Conservation (phyloP, 1,140 invertebrate species). For the Zaprionus vittiger region DNA sequence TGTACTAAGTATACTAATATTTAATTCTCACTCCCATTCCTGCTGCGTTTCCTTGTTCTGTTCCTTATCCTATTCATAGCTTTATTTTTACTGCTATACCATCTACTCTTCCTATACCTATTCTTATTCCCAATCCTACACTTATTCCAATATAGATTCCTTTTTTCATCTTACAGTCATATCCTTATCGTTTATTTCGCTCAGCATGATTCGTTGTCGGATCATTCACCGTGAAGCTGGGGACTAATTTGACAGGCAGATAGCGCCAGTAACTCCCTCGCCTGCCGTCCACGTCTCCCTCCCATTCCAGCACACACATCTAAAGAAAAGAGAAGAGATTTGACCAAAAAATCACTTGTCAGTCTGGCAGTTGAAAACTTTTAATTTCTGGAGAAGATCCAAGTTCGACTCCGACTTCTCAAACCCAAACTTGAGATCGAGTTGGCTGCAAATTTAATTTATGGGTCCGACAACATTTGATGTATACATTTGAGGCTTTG, state of each 20-base stretch:
- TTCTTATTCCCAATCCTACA: not conserved
- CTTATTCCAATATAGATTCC: not conserved
- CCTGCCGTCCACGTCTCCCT: not conserved
- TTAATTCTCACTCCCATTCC: not conserved
- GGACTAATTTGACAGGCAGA: constrained; percentile 76
- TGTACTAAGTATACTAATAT: not conserved
- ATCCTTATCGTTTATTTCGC: constrained; percentile 6
- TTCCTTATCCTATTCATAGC: not conserved
- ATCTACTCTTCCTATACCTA: not conserved
- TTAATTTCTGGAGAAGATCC: constrained; percentile 56
- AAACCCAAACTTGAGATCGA: not conserved
- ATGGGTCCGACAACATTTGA: constrained; percentile 70
- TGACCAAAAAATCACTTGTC: constrained; percentile 61
- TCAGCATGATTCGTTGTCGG: constrained; percentile 34
- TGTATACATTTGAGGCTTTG: constrained; percentile 78
- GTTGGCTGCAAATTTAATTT: constrained; percentile 68
- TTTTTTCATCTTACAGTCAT: not conserved
- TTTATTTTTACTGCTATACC: not conserved
- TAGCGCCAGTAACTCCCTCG: constrained; percentile 59
- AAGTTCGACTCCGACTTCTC: not conserved
- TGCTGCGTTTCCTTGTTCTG: too few relatives aligned
- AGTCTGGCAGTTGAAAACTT: constrained; percentile 58
- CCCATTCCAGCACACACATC: constrained; percentile 11
- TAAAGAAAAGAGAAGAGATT: constrained; percentile 15
- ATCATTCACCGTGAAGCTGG: constrained; percentile 66